Evolutionary conservation across 2,888 invertebrate genomes (phyloP).

Genomic region (Sphaerophoria taeniata): DNA sequence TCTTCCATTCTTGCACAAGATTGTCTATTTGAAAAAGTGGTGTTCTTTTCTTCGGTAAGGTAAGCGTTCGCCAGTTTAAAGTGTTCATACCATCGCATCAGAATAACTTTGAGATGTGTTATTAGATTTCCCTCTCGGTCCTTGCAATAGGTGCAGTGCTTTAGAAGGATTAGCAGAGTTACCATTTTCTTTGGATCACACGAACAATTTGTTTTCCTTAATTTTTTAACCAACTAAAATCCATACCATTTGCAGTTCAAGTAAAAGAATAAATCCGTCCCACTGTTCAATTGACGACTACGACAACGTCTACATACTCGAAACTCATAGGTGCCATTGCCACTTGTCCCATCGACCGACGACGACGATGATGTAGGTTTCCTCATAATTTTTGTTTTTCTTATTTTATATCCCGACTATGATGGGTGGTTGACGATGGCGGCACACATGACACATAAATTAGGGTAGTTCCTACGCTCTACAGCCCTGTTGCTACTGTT

Average conservation of each 20-base stretch:
- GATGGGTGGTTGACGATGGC: slow-evolving; percentile 13
- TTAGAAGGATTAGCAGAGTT: no score
- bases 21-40: no score
- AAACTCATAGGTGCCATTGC: not conserved
- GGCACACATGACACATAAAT: slow-evolving; percentile 10
- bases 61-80: no score
- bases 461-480: slow-evolving; percentile 2
- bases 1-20: no score
- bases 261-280: not conserved
- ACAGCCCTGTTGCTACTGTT: not conserved
- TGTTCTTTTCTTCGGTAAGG: no score
- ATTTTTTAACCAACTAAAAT: no score
- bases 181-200: no score
- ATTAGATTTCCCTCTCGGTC: no score
- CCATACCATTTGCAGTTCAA: not conserved
- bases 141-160: no score
- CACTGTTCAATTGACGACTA: not conserved
- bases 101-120: no score
- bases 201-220: no score
- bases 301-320: not conserved
- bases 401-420: not conserved
- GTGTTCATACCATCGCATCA: no score
- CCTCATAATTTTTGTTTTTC: not conserved
- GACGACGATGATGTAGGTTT: slow-evolving; percentile 2
- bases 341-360: not conserved